Percentiles rank a stretch among this genome's conserved stretches.
phyloP scores from a whole-genome alignment of 2,888 invertebrate species.

The Microctonus brassicae region DNA sequence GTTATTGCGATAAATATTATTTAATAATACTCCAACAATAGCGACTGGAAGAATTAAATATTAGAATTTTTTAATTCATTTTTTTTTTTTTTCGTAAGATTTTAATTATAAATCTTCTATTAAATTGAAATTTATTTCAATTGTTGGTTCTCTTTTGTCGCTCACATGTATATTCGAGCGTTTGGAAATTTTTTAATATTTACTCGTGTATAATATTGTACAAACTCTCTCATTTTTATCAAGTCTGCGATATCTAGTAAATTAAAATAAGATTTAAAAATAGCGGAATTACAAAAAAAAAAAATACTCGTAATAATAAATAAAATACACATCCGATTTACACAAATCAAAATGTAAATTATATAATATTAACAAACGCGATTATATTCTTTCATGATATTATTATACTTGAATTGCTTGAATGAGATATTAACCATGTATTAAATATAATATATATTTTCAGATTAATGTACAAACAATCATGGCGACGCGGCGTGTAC shows the following conservation, averaged over 20 bases:
- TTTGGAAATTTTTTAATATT: conserved; percentile 20
- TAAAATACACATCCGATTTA: not conserved
- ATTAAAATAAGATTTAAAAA: conserved; percentile 1
- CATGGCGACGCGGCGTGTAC: not conserved
- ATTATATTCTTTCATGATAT: too few relatives aligned
- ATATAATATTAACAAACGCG: not conserved
- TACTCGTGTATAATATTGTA: not conserved
- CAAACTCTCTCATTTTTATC: conserved; percentile 5
- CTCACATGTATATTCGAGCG: not conserved
- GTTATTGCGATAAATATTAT: not conserved
- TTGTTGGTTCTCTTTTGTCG: too few relatives aligned
- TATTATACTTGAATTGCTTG: not conserved
- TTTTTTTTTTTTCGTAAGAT: not conserved
- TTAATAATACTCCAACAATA: too few relatives aligned
- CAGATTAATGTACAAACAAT: not conserved
- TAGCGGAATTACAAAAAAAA: not conserved
- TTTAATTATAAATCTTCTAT: not conserved
- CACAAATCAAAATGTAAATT: not conserved
- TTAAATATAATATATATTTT: not conserved
- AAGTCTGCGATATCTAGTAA: not conserved
- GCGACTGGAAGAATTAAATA: not conserved
- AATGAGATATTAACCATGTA: not conserved
- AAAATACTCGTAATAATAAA: not conserved
- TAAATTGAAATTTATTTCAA: not conserved
- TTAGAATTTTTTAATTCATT: not conserved